Evolutionary conservation across 2,888 invertebrate genomes (phyloP), one percentile per base, ranked within the genome.

Genomic region (Hoplodrina ambigua): DNA sequence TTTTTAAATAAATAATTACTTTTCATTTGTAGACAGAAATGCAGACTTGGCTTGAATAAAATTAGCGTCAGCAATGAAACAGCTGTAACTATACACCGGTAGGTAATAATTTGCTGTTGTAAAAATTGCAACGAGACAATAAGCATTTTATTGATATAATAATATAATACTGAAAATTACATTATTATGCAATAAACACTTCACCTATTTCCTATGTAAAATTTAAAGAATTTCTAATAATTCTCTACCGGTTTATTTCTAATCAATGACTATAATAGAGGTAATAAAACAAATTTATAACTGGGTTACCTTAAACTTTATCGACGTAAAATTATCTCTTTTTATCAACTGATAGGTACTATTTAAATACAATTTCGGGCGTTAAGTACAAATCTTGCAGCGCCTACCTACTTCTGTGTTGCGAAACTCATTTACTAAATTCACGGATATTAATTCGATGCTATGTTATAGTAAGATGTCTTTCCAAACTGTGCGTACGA

Each of bases 81-180:
- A 76, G 72, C 77, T 85, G 83, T 67, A 81, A 82, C 49, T 67
- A 73, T 77, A 86, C 69, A 72, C 75, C 68, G 4, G 33, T 60
- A 74, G 60, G 71, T 74, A 66, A 73, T 62, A 69, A 17, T 76
- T 67, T 58, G 69, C 75, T 70, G 37, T 81, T 75, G 33, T 77
- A 79, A 72, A 72, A 69, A 62, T 37, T 44, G 50, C 62, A 68
- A 55, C 53, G 19, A 60, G 62, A 72, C 61, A 63, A 61, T 75
- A 60, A 75, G 60, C 52, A 25, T 62, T 67, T 79, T 69, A 75
- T 69, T 66, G 52, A 60, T 52, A 60, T 62, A 67, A 50, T 56
- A 33, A 5, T 7, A 25, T 37, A 37, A 8, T 41, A 54, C 41
- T 54, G 58, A 66, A 80, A 71, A 81, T 78, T 64, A 64, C 41